These are phyloP conservation scores for Caenorhabditis tropicalis DNA, from an alignment of 1,140 invertebrate species.

Conservation along the genomic window DNA sequence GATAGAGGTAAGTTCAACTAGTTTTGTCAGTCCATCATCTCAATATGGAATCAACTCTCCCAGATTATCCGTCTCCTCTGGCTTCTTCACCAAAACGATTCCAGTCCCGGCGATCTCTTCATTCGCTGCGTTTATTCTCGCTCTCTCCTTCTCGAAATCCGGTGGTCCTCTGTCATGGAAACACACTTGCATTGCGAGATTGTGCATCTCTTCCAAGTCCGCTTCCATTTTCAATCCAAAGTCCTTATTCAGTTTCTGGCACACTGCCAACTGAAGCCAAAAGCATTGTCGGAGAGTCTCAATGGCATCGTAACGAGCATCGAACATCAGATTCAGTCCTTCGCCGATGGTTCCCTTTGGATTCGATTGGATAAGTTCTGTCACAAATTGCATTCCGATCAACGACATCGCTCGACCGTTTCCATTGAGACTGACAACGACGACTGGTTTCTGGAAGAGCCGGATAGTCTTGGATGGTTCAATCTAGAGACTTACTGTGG, in stretches of 20 bases:
- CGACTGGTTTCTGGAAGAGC: neutral
- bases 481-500: neutral
- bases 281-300: neutral
- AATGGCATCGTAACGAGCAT: neutral
- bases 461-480: too few relatives aligned
- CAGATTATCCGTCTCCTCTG: too few relatives aligned
- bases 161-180: too few relatives aligned
- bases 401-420: neutral
- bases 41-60: too few relatives aligned
- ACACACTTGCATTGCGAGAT: too few relatives aligned
- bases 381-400: neutral
- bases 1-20: too few relatives aligned
- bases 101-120: too few relatives aligned
- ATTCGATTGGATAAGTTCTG: neutral
- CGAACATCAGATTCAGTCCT: neutral
- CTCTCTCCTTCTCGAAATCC: neutral
- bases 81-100: too few relatives aligned
- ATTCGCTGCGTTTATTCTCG: too few relatives aligned
- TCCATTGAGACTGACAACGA: neutral
- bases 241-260: neutral
- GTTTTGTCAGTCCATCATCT: too few relatives aligned
- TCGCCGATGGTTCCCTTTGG: neutral
- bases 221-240: neutral
- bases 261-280: neutral
- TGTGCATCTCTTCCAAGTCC: neutral